Evolutionary conservation across 2,888 invertebrate species (phyloP), one percentile per base, ranked within the genome.

Genomic region (Microplitis manilae): DNA sequence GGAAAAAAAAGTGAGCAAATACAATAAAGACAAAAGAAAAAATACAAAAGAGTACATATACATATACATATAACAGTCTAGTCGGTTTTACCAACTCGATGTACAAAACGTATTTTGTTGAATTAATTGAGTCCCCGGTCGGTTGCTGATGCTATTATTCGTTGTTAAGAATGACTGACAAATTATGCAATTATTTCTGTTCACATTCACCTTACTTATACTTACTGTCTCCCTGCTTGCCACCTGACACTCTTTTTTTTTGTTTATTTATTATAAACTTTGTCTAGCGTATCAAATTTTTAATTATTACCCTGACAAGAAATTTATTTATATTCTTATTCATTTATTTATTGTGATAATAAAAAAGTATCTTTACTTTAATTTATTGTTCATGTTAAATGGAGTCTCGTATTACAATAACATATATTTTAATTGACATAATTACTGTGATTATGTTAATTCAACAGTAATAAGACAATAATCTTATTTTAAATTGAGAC

Each of bases 1-100:
- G 78, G 73, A 79, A 65, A 50, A 65, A 50, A 50, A 50, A 50
- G 50, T 50, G 50, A 50, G 50, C 50, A 50, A 13, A 50, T 50
- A 50, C 50, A 50, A 50, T 50, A 62, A 62, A 62, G 20, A 62
- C n/a, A 17, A 62, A 62, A 17, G 17, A 62, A 15, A n/a, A 62
- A 17, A 62, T 8, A 62, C 62, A 62, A 62, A 62, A 62, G 62
- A 62, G 50, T 50, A 30, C 30, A 30, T 30, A 30, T 30, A 30
- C 4, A 30, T 30, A 30, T 30, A 30, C 30, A 4, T 30, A 30
- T 20, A 62, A 20, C 15, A 15, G 20, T 62, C 62, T 62, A 17
- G 15, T 15, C 62, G 62, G 62, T 20, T 17, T 17, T 20, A 62
- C 62, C 20, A 62, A 62, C n/a, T 13, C 8, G 15, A 62, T 62